A percentile compares a stretch with the other conserved stretches of the same genome.
Conservation (phyloP, 2,797 vertebrate species). For the Taenioides sp. region DNA sequence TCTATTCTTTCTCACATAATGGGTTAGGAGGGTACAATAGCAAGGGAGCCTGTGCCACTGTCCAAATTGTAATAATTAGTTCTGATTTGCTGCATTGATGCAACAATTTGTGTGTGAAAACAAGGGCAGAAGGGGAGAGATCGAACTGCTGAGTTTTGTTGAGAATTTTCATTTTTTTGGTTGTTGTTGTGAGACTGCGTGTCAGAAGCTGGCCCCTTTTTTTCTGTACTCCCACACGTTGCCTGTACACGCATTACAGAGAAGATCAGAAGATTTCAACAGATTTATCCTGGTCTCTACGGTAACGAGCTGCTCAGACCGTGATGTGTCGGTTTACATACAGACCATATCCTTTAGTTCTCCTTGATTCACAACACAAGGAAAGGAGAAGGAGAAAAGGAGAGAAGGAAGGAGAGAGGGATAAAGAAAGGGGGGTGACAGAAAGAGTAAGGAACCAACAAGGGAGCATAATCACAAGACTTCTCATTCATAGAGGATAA, state of each 20-base stretch:
- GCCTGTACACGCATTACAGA: constrained; percentile 23
- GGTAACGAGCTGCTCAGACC: constrained; percentile 51
- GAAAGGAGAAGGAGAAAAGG: background rate
- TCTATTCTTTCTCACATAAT: constrained; percentile 11
- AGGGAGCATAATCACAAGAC: constrained; percentile 52
- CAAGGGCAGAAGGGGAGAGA: constrained; percentile 5
- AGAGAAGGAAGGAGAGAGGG: background rate
- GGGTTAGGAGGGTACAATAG: constrained; percentile 17
- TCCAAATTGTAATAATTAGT: constrained; percentile 51
- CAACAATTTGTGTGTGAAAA: constrained; percentile 41
- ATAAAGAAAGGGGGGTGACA: background rate
- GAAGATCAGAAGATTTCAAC: constrained; percentile 58
- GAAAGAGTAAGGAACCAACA: constrained; percentile 17
- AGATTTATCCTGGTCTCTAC: constrained; percentile 62
- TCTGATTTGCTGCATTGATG: constrained; percentile 33
- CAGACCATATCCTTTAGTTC: constrained; percentile 32
- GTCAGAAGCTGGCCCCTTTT: constrained; percentile 26
- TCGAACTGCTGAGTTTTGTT: constrained; percentile 10
- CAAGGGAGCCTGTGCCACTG: constrained; percentile 7
- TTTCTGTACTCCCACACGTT: constrained; percentile 40
- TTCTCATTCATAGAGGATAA: constrained; percentile 49
- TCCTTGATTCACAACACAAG: constrained; percentile 23
- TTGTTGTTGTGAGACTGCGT: constrained; percentile 12
- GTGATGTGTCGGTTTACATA: constrained; percentile 36
- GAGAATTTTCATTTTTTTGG: constrained; percentile 21